Conservation (phyloP, 2,888 invertebrate species). For the Esperia sulphurella region DNA sequence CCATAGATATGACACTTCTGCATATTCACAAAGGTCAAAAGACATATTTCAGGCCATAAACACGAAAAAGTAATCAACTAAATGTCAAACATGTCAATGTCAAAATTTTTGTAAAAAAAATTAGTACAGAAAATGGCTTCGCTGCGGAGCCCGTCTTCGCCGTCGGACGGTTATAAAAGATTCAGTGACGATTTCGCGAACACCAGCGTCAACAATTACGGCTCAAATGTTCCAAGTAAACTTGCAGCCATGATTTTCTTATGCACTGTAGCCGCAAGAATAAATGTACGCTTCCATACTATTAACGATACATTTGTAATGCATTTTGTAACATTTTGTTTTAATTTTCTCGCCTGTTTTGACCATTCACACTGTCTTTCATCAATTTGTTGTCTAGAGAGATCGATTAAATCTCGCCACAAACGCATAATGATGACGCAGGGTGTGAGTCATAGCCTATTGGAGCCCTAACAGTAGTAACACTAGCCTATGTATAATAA, state of each 20-base stretch:
- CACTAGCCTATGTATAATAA: constrained; percentile 38
- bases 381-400: constrained; percentile 18
- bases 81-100: constrained; percentile 15
- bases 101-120: constrained; percentile 26
- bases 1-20: too few relatives aligned
- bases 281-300: constrained; percentile 65
- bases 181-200: constrained; percentile 81
- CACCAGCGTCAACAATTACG: constrained; percentile 80
- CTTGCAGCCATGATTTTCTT: constrained; percentile 59
- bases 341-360: constrained; percentile 54
- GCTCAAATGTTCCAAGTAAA: constrained; percentile 82
- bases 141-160: constrained; percentile 77
- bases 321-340: constrained; percentile 61
- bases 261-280: constrained; percentile 69
- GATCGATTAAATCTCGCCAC: constrained; percentile 38
- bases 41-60: too few relatives aligned
- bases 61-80: too few relatives aligned
- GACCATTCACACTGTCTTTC: constrained; percentile 28
- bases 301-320: constrained; percentile 69
- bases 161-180: constrained; percentile 82
- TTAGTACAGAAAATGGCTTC: constrained; percentile 76
- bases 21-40: too few relatives aligned
- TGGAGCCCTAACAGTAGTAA: constrained; percentile 16
- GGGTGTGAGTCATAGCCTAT: constrained; percentile 50
- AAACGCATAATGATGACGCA: constrained; percentile 46